These are phyloP conservation scores for Cenopis cana DNA, from an alignment of 2,888 invertebrate species.

Conservation along the genomic window DNA sequence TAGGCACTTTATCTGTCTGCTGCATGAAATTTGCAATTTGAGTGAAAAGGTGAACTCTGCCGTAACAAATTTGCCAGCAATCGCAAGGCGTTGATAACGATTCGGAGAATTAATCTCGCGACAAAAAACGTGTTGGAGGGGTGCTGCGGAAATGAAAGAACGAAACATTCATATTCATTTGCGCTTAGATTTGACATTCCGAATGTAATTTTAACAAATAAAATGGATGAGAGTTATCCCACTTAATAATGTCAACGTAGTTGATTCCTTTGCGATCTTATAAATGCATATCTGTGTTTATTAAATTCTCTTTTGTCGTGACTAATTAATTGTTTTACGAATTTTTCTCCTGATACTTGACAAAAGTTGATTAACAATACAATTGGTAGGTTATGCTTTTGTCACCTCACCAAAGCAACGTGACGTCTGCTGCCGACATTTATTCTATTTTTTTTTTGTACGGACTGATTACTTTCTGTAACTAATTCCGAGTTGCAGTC, in stretches of 20 bases:
- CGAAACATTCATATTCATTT: slow-evolving; percentile 43
- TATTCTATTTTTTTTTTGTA: slow-evolving; percentile 27
- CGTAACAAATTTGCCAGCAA: slow-evolving; percentile 82
- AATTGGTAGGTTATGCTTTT: slow-evolving; percentile 7
- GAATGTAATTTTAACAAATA: slow-evolving; percentile 20
- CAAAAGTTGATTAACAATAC: slow-evolving; percentile 10
- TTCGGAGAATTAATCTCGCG: slow-evolving; percentile 79
- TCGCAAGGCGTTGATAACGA: slow-evolving; percentile 82
- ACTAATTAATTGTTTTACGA: neutral
- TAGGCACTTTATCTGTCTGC: slow-evolving; percentile 79
- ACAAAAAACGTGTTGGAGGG: slow-evolving; percentile 66
- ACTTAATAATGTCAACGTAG: neutral
- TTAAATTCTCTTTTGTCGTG: neutral
- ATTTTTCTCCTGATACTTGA: neutral
- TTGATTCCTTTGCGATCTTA: slow-evolving; percentile 1
- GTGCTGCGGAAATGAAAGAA: slow-evolving; percentile 44
- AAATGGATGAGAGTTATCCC: slow-evolving; percentile 14
- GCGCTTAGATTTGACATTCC: slow-evolving; percentile 27
- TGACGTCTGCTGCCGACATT: slow-evolving; percentile 39
- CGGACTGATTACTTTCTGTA: slow-evolving; percentile 41
- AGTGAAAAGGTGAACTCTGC: slow-evolving; percentile 83
- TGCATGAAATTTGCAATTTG: slow-evolving; percentile 82
- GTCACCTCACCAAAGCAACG: slow-evolving; percentile 23
- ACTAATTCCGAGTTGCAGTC: slow-evolving; percentile 67
- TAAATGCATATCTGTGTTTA: neutral